phyloP scores from a whole-genome alignment of 2,888 invertebrate species.

The Protophormia terraenovae region DNA sequence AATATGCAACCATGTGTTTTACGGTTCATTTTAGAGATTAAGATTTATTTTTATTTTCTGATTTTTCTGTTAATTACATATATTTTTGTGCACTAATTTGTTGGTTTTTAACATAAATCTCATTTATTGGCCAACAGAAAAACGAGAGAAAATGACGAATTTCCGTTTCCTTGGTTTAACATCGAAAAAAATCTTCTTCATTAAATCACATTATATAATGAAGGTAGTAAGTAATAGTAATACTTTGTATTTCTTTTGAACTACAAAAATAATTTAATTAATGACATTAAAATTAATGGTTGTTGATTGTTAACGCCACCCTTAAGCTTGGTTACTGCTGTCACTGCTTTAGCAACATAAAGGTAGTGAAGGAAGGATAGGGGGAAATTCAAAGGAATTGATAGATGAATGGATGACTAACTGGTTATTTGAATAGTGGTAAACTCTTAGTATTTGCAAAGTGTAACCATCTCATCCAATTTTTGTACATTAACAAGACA shows the following conservation, averaged over 20 bases:
- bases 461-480: too few relatives aligned
- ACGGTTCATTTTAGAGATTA: too few relatives aligned
- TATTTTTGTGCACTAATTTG: background rate
- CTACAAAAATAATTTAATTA: background rate
- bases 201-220: background rate
- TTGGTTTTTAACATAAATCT: background rate
- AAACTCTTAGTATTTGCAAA: too few relatives aligned
- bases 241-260: background rate
- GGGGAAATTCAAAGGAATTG: background rate
- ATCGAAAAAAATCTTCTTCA: background rate
- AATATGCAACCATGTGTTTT: too few relatives aligned
- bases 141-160: too few relatives aligned
- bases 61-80: background rate
- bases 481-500: background rate
- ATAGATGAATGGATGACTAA: background rate
- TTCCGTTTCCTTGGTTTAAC: background rate
- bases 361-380: too few relatives aligned
- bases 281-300: constrained; percentile 6
- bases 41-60: background rate
- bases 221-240: background rate
- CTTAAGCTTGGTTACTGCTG: background rate
- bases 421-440: too few relatives aligned
- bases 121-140: background rate
- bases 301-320: background rate
- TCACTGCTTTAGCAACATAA: background rate